A percentile compares a stretch with the other conserved stretches of the same genome.
Conservation (phyloP, 1,140 invertebrate species). For the Sinonovacula constricta region DNA sequence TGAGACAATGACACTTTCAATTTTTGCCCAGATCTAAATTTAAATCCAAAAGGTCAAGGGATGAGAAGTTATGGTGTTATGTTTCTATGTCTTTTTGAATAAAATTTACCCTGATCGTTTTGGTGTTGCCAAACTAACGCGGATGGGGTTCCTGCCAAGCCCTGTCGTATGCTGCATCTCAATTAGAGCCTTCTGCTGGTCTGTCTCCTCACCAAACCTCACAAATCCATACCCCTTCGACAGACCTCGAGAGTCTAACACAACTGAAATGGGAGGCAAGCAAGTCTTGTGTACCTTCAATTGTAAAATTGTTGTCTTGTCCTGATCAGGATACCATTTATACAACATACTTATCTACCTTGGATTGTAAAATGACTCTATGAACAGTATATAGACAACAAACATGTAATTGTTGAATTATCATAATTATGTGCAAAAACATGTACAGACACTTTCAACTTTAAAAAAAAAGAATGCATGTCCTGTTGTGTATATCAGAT, state of each 20-base stretch:
- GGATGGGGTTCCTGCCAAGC: constrained; percentile 88
- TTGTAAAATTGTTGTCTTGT: no score
- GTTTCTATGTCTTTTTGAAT: neutral
- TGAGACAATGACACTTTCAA: neutral
- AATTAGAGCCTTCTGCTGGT: constrained; percentile 94
- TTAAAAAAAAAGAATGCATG: no score
- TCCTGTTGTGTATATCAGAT: no score
- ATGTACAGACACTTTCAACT: no score
- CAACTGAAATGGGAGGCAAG: no score
- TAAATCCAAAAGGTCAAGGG: neutral
- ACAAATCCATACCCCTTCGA: constrained; percentile 99
- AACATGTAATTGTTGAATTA: no score
- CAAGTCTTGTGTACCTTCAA: no score
- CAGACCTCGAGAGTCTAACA: constrained; percentile 83
- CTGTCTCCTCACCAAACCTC: constrained; percentile 94
- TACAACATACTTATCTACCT: no score
- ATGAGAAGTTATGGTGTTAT: neutral
- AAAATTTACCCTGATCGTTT: constrained; percentile 86
- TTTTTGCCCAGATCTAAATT: neutral
- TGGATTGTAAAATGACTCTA: no score
- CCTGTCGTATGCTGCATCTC: constrained; percentile 81
- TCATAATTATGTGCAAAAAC: no score
- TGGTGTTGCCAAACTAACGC: constrained; percentile 93
- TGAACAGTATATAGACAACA: no score
- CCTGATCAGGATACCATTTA: no score